Percentiles rank a stretch among this genome's conserved stretches.
Evolutionary conservation across 2,113 vertebrate species (phyloP).

Genomic region (Salvelinus sp.): DNA sequence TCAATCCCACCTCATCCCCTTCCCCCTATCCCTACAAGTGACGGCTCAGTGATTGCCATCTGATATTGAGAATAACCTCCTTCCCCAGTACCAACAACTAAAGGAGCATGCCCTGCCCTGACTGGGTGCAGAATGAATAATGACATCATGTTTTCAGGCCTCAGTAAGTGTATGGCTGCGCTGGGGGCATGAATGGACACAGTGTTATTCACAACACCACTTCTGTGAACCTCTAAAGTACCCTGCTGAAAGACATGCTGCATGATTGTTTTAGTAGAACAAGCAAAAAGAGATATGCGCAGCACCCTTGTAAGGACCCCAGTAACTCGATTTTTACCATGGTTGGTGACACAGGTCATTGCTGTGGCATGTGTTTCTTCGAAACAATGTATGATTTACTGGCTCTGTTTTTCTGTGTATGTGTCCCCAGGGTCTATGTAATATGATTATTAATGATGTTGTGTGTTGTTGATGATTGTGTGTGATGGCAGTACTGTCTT

Average conservation of each 20-base stretch:
- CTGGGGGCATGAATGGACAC: conserved; percentile 27
- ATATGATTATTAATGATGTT: conserved; percentile 57
- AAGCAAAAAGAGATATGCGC: conserved; percentile 5
- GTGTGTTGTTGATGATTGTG: conserved; percentile 57
- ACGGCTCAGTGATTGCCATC: conserved; percentile 15
- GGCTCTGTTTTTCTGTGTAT: conserved; percentile 24
- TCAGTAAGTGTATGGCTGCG: conserved; percentile 28
- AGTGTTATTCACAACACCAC: conserved; percentile 39
- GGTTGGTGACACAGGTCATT: conserved; percentile 44
- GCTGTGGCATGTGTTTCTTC: conserved; percentile 45
- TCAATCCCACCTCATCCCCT: conserved; percentile 10
- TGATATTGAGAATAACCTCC: conserved; percentile 42
- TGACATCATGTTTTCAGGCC: conserved; percentile 46
- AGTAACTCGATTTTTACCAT: conserved; percentile 35
- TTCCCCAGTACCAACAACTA: conserved; percentile 22
- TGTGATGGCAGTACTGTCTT: conserved; percentile 56
- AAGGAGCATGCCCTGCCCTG: conserved; percentile 30
- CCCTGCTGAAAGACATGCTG: conserved; percentile 39
- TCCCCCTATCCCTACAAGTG: not conserved
- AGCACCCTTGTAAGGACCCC: not conserved
- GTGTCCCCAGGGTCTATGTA: conserved; percentile 43
- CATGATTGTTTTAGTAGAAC: conserved; percentile 35
- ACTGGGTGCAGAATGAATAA: conserved; percentile 49
- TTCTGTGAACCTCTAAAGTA: conserved; percentile 30
- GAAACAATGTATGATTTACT: conserved; percentile 51